Percentiles rank a stretch among this genome's conserved stretches.
phyloP scores from a whole-genome alignment of 2,797 vertebrate genomes.

The Liasis olivaceus region DNA sequence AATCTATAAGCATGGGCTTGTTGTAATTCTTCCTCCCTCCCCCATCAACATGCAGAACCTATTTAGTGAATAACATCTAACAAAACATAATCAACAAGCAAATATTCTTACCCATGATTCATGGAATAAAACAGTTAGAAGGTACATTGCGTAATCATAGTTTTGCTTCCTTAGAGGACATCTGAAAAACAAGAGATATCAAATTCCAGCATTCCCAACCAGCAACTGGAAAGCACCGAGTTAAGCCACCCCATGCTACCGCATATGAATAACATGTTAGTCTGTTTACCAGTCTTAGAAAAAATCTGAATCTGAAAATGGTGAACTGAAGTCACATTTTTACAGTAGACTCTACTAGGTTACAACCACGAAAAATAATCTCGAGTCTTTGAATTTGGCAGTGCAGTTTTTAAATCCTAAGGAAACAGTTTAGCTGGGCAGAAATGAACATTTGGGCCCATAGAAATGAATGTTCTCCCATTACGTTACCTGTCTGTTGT shows the following conservation, averaged over 20 bases:
- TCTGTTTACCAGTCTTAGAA: not conserved
- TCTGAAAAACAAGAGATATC: constrained; percentile 70
- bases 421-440: not conserved
- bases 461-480: not conserved
- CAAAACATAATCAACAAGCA: not conserved
- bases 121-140: constrained; percentile 94
- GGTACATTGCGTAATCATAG: constrained; percentile 88
- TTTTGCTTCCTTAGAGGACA: constrained; percentile 93
- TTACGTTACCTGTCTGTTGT: constrained; percentile 83
- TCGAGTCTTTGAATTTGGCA: not conserved
- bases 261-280: not conserved
- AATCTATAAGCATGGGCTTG: not conserved
- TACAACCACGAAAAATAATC: not conserved
- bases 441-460: not conserved
- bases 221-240: not conserved
- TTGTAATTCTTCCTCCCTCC: not conserved
- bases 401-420: not conserved
- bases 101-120: constrained; percentile 92
- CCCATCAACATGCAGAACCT: not conserved
- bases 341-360: not conserved
- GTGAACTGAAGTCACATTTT: not conserved
- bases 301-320: not conserved
- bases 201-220: not conserved
- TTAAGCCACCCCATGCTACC: not conserved
- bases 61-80: not conserved